Conservation (phyloP, 1,140 invertebrate genomes). For the Amphibalanus amphitrite region DNA sequence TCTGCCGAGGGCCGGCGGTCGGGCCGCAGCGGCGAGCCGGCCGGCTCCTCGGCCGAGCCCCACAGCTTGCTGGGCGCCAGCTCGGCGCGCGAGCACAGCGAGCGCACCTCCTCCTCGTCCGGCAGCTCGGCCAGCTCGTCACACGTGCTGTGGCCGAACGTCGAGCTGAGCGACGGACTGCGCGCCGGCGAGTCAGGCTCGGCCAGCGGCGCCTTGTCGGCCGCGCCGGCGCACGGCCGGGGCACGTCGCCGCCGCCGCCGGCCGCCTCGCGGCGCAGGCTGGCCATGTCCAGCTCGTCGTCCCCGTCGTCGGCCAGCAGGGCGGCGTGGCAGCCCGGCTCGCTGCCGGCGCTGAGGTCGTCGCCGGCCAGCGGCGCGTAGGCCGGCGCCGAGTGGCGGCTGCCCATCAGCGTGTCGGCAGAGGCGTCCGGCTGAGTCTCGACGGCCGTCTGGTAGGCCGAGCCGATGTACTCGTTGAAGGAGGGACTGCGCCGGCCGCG, state of each 20-base stretch:
- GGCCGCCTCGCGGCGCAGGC: neutral
- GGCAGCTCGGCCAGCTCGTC: constrained; percentile 12
- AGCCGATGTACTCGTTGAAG: too few relatives aligned
- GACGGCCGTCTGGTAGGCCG: neutral
- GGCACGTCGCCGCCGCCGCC: neutral
- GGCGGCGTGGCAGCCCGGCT: neutral
- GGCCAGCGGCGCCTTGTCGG: neutral
- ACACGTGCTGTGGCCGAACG: constrained; percentile 14
- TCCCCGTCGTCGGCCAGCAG: neutral
- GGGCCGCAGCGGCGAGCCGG: too few relatives aligned
- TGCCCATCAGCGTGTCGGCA: neutral
- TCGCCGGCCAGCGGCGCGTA: neutral
- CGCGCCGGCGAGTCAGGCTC: neutral
- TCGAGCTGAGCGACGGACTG: constrained; percentile 7
- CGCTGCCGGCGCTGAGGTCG: neutral
- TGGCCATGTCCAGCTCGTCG: neutral
- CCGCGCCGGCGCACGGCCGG: neutral
- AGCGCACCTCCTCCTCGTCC: constrained; percentile 1
- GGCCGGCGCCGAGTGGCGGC: neutral
- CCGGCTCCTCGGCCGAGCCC: too few relatives aligned
- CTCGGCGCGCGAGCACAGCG: too few relatives aligned
- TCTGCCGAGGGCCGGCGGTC: too few relatives aligned
- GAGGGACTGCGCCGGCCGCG: too few relatives aligned
- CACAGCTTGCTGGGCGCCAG: too few relatives aligned
- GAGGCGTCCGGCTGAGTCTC: neutral